Conservation (phyloP, 2,797 vertebrate species). For the Calcarius lapponicus region DNA sequence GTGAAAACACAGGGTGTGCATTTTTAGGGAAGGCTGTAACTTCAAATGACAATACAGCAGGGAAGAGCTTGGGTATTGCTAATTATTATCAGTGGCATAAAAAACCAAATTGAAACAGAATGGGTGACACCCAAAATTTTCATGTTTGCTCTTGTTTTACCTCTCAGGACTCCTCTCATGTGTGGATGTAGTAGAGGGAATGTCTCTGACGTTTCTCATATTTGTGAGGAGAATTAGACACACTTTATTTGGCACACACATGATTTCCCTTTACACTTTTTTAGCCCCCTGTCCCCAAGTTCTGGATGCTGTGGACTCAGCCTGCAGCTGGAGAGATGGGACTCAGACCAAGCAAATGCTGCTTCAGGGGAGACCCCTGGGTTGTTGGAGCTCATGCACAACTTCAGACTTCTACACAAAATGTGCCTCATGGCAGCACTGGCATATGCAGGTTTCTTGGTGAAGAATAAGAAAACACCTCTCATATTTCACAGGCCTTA, state of each 20-base stretch:
- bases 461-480: not conserved
- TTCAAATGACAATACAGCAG: not conserved
- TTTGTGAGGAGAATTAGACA: not conserved
- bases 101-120: not conserved
- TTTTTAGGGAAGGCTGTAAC: not conserved
- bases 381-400: not conserved
- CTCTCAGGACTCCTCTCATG: not conserved
- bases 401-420: not conserved
- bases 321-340: not conserved
- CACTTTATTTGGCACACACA: not conserved
- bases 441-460: rapidly evolving
- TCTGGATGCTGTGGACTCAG: not conserved
- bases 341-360: not conserved
- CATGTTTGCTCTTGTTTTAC: not conserved
- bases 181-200: not conserved
- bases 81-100: not conserved
- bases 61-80: not conserved
- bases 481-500: not conserved
- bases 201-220: not conserved
- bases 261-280: not conserved
- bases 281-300: not conserved
- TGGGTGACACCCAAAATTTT: not conserved
- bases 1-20: not conserved
- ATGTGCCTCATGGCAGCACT: not conserved
- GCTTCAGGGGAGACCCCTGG: not conserved